Percentiles rank a stretch among this genome's conserved stretches.
Evolutionary conservation across 2,888 invertebrate genomes (phyloP).

Genomic region (Frankliniella fusca): DNA sequence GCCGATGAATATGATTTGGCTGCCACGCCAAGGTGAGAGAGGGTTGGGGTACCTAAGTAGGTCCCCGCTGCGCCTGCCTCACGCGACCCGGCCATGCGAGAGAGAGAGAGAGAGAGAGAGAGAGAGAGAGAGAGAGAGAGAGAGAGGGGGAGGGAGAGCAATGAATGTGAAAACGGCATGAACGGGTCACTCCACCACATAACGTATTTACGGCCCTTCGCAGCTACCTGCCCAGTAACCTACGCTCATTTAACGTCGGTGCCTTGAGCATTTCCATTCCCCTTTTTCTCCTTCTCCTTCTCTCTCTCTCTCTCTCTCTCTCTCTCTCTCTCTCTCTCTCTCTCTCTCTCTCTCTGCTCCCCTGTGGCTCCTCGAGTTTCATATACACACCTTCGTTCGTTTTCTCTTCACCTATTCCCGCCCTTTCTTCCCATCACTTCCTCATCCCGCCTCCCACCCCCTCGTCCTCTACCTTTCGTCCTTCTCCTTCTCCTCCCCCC

Average conservation of each 20-base stretch:
- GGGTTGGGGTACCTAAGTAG: too few species aligned
- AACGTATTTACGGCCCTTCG: neutral
- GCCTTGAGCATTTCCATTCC: neutral
- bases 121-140: neutral
- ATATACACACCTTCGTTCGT: neutral
- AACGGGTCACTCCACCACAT: neutral
- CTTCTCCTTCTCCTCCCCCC: neutral
- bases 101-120: conserved; percentile 20
- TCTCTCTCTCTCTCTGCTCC: neutral
- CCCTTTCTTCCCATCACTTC: neutral
- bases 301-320: neutral
- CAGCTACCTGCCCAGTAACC: neutral
- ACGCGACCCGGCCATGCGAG: too few species aligned
- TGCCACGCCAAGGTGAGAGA: too few species aligned
- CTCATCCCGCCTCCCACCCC: neutral
- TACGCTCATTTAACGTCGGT: neutral
- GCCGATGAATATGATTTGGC: conserved; percentile 5
- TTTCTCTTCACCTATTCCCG: neutral
- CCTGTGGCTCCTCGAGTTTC: too few species aligned
- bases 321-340: neutral
- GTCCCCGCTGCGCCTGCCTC: too few species aligned
- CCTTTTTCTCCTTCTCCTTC: neutral
- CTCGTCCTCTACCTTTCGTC: neutral
- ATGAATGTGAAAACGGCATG: conserved; percentile 5
- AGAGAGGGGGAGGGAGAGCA: neutral